phyloP scores from a whole-genome alignment of 2,888 invertebrate genomes.

The Rhagium mordax region DNA sequence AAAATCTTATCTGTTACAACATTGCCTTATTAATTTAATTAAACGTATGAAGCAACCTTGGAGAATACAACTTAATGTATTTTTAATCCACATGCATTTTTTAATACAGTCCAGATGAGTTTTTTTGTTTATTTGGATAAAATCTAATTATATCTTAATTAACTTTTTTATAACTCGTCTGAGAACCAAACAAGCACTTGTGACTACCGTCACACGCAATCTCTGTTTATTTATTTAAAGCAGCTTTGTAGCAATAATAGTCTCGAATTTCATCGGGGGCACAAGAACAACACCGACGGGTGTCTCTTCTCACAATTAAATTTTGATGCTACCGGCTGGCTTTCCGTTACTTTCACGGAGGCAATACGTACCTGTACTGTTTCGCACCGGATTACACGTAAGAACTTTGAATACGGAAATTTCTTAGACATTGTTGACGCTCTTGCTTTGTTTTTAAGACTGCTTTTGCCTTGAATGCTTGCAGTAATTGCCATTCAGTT shows the following conservation, averaged over 20 bases:
- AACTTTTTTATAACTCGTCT: neutral
- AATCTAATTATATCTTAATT: neutral
- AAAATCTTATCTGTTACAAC: too few species aligned
- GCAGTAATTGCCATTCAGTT: too few species aligned
- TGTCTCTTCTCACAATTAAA: constrained; percentile 10
- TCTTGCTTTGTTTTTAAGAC: too few species aligned
- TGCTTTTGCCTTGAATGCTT: too few species aligned
- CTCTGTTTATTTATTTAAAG: constrained; percentile 19
- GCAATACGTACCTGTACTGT: too few species aligned
- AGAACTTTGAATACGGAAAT: neutral
- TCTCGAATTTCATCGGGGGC: neutral
- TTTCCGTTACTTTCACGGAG: constrained; percentile 9
- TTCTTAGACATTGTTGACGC: too few species aligned
- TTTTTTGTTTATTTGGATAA: neutral
- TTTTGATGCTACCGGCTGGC: neutral
- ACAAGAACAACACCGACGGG: neutral
- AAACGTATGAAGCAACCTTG: neutral
- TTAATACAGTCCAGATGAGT: neutral
- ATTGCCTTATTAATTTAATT: neutral
- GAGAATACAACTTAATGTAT: neutral
- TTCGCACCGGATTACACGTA: too few species aligned
- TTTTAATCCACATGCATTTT: neutral
- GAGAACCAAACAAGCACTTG: neutral
- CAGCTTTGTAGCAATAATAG: constrained; percentile 1
- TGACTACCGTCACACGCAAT: constrained; percentile 9